Percentiles rank a stretch among this genome's conserved stretches.
phyloP scores from a whole-genome alignment of 2,888 invertebrate species.

The Drosophila fungiperda region DNA sequence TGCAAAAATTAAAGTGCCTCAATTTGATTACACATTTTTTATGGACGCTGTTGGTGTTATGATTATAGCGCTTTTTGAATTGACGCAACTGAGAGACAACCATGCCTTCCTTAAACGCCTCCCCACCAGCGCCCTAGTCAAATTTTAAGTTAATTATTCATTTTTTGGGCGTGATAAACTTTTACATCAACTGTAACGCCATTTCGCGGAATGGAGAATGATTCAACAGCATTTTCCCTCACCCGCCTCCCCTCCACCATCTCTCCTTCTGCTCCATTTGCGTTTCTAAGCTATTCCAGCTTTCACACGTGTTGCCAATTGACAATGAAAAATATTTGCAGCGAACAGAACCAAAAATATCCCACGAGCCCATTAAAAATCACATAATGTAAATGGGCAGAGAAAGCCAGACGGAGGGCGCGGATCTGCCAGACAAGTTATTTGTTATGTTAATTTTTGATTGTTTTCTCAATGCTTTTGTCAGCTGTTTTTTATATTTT shows the following conservation, averaged over 20 bases:
- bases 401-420: not conserved
- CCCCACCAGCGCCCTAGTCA: too few species aligned
- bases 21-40: constrained; percentile 58
- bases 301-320: constrained; percentile 73
- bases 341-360: constrained; percentile 36
- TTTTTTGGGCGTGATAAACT: constrained; percentile 20
- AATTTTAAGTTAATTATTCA: constrained; percentile 49
- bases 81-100: constrained; percentile 53
- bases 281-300: constrained; percentile 35
- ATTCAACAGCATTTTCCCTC: not conserved
- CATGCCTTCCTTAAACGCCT: constrained; percentile 11
- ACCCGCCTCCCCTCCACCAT: not conserved
- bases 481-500: constrained; percentile 21
- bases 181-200: constrained; percentile 24
- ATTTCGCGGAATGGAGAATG: constrained; percentile 15
- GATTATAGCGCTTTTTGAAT: constrained; percentile 43
- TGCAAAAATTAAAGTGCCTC: constrained; percentile 28
- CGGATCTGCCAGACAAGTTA: constrained; percentile 27
- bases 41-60: constrained; percentile 36
- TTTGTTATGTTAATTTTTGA: constrained; percentile 75
- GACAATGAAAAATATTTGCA: constrained; percentile 62
- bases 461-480: constrained; percentile 58
- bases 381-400: constrained; percentile 28
- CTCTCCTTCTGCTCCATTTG: constrained; percentile 25
- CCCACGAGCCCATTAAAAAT: constrained; percentile 67